Evolutionary conservation across 2,113 vertebrate species (phyloP), one percentile per base, ranked within the genome.

Genomic region (Glaucomys volans): DNA sequence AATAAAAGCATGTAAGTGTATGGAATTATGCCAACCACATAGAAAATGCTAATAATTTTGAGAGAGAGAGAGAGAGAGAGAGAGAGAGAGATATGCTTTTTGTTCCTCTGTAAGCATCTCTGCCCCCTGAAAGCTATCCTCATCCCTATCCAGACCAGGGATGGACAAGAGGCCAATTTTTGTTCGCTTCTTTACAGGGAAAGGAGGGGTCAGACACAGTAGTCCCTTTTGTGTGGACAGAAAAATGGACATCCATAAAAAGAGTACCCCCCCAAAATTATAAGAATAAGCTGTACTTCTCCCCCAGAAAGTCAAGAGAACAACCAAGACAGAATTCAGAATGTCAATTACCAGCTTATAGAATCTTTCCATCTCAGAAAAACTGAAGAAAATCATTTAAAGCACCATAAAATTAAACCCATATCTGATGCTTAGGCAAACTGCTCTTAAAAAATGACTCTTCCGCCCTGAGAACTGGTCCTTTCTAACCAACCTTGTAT

Each of bases 291-390:
- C 12, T 59, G 11, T 69, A 62, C 14, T 16, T 62, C 30, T n/a
- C 40, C 37, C 52, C 32, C 9, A 71, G 47, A 67, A 1, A 76
- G 44, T 50, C 30, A 59, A 77, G 82, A 54, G 42, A 44, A 40
- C 8, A 35, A 1, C 37, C 44, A 52, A 85, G 81, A 50, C 28
- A 62, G 67, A 88, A 84, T 50, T 87, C 54, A 91, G 69, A 82
- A 72, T 76, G 62, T 62, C 81, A 69, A 35, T 52, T 20, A 72
- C 47, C 50, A 85, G 87, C 32, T 57, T 66, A 42, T 12, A 26
- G 90, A 90, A 62, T 95, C 74, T 91, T 91, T 66, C 81, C 79
- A 35, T 87, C 79, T 57, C 74, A 74, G 69, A 94, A 75, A 95
- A 80, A 66, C 35, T 24, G 4, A 67, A 91, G 77, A 86, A 72